Percentiles rank a stretch among this genome's conserved stretches.
phyloP scores from a whole-genome alignment of 2,888 invertebrate genomes.

The Nemoura dubitans region DNA sequence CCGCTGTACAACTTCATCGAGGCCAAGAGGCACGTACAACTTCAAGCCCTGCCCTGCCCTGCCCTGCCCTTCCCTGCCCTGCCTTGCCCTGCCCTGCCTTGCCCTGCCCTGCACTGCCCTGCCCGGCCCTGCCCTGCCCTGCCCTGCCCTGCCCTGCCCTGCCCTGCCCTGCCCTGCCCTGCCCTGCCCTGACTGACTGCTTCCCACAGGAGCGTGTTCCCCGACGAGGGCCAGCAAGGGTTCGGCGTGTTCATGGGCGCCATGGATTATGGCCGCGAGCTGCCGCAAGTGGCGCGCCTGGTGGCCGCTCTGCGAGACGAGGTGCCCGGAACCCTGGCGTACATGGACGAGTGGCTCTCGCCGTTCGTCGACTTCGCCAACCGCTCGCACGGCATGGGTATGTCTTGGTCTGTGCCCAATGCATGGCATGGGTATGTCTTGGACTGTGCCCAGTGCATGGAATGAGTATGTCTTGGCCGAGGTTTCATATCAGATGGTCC shows the following conservation, averaged over 20 bases:
- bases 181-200: too few relatives aligned
- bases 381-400: slow-evolving; percentile 67
- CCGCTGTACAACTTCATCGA: slow-evolving; percentile 71
- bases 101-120: too few relatives aligned
- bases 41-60: too few relatives aligned
- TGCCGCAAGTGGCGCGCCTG: slow-evolving; percentile 66
- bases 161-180: too few relatives aligned
- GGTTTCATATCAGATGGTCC: too few relatives aligned
- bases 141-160: too few relatives aligned
- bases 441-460: too few relatives aligned
- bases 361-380: slow-evolving; percentile 70
- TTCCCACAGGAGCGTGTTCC: not conserved
- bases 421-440: slow-evolving; percentile 15
- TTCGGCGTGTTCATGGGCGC: slow-evolving; percentile 74
- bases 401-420: too few relatives aligned
- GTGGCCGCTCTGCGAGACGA: slow-evolving; percentile 64
- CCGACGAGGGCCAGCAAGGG: slow-evolving; percentile 65
- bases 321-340: slow-evolving; percentile 62
- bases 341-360: slow-evolving; percentile 71
- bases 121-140: too few relatives aligned
- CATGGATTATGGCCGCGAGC: slow-evolving; percentile 71
- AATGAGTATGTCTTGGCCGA: too few relatives aligned
- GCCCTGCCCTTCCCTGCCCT: too few relatives aligned
- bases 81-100: too few relatives aligned
- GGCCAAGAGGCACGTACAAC: slow-evolving; percentile 59